Evolutionary conservation across 2,888 invertebrate species (phyloP).

Genomic region (Zonitis immaculata): DNA sequence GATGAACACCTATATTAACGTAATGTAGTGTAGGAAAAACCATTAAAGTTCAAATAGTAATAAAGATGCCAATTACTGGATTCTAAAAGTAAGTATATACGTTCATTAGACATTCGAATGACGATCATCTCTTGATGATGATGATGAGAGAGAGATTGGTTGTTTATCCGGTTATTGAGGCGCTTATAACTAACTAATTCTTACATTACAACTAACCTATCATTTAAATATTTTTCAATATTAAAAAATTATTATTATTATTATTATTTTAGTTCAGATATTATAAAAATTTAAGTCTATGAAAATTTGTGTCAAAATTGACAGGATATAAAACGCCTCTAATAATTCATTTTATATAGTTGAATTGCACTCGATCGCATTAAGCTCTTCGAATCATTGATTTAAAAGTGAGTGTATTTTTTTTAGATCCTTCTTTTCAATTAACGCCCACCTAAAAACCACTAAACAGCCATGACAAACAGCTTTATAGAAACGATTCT

Average conservation of each 20-base stretch:
- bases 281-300: not conserved
- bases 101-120: constrained; percentile 22
- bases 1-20: constrained; percentile 12
- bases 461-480: constrained; percentile 31
- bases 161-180: constrained; percentile 20
- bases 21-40: constrained; percentile 19
- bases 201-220: not conserved
- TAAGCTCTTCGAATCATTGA: constrained; percentile 18
- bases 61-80: constrained; percentile 30
- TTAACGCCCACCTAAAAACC: constrained; percentile 26
- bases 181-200: constrained; percentile 4
- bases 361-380: constrained; percentile 7
- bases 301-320: not conserved
- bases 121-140: not conserved
- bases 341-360: constrained; percentile 1
- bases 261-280: not conserved
- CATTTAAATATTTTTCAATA: not conserved
- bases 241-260: not conserved
- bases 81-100: constrained; percentile 21
- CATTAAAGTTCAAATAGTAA: constrained; percentile 22
- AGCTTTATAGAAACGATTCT: constrained; percentile 29
- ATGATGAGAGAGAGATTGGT: constrained; percentile 19
- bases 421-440: too few relatives aligned
- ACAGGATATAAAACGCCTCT: not conserved
- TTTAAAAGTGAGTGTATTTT: constrained; percentile 9